Percentiles rank a stretch among this genome's conserved stretches.
phyloP scores from a whole-genome alignment of 2,113 vertebrate species.

The Rostratula benghalensis region DNA sequence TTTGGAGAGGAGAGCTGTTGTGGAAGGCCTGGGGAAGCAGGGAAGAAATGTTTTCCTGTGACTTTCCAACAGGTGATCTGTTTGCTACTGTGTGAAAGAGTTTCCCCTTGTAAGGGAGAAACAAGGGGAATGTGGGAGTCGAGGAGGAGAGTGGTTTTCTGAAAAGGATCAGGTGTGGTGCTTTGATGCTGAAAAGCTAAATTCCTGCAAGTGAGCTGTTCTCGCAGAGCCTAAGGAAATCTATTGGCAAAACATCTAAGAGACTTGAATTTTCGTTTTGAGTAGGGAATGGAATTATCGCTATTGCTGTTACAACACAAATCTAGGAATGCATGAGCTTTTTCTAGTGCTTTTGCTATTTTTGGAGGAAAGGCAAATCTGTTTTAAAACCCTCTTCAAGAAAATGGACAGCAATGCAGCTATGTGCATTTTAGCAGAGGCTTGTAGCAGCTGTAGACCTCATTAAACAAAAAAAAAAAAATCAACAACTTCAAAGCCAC shows the following conservation, averaged over 20 bases:
- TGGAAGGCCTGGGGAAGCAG: not conserved
- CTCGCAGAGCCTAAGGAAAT: not conserved
- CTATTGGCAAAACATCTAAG: not conserved
- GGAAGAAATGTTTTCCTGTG: not conserved
- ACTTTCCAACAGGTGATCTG: not conserved
- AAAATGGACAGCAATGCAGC: not conserved
- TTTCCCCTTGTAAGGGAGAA: not conserved
- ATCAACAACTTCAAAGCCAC: not conserved
- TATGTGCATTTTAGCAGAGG: not conserved
- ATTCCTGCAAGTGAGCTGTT: not conserved
- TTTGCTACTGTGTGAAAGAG: not conserved
- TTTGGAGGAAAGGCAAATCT: not conserved
- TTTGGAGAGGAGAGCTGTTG: not conserved
- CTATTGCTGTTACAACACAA: not conserved
- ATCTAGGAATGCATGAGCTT: not conserved
- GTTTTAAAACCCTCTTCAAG: not conserved
- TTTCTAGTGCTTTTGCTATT: not conserved
- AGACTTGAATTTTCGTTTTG: not conserved
- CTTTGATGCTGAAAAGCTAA: not conserved
- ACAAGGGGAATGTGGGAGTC: not conserved
- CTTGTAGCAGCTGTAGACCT: not conserved
- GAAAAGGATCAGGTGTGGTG: conserved; percentile 21
- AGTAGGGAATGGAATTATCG: not conserved
- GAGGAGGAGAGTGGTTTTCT: not conserved
- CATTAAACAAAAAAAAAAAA: not conserved